phyloP scores from a whole-genome alignment of 2,797 vertebrate species.

The Manis pentadactyla region DNA sequence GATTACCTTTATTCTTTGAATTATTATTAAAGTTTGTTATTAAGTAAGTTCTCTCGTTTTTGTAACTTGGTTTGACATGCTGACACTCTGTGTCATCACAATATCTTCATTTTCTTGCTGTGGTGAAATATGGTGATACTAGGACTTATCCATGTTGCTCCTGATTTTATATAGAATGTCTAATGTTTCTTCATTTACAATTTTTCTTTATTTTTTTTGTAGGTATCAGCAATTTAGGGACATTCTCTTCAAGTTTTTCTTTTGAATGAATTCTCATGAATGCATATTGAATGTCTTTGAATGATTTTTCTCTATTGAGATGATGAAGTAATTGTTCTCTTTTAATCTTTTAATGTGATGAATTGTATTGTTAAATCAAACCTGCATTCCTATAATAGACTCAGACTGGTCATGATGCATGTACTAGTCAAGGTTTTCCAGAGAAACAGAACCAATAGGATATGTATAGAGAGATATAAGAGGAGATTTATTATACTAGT shows the following conservation, averaged over 20 bases:
- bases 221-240: neutral
- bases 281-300: neutral
- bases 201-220: neutral
- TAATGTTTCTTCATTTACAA: neutral
- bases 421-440: neutral
- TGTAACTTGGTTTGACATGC: neutral
- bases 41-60: neutral
- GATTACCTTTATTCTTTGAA: neutral
- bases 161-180: neutral
- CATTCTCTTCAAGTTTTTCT: neutral
- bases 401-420: neutral
- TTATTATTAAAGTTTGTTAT: neutral
- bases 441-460: neutral
- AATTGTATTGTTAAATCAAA: constrained; percentile 25
- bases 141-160: neutral
- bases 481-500: neutral
- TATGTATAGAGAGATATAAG: neutral
- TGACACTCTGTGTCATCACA: neutral
- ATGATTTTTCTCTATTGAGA: neutral
- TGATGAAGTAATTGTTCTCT: neutral
- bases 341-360: neutral
- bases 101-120: neutral
- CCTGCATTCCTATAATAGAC: neutral
- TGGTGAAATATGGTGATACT: neutral
- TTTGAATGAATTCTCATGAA: neutral